These are phyloP conservation scores for Galago senegalensis DNA, from an alignment of 2,797 vertebrate genomes.

Conservation along the genomic window DNA sequence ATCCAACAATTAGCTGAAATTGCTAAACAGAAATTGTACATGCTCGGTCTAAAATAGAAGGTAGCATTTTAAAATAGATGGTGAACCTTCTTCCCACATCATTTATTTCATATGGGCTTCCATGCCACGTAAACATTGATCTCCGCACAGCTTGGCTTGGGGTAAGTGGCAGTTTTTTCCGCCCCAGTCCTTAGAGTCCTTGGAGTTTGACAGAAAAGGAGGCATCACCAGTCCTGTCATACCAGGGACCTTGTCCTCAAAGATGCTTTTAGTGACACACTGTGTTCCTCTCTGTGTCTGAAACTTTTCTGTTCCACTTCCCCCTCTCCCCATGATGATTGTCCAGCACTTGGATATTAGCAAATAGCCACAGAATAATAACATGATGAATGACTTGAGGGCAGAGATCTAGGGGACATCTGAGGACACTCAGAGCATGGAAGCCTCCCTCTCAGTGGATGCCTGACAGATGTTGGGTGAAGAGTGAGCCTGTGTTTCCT, in stretches of 20 bases:
- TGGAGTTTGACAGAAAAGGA: slow-evolving; percentile 81
- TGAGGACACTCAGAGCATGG: not conserved
- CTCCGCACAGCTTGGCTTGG: slow-evolving; percentile 86
- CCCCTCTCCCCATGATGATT: not conserved
- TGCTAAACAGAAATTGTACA: slow-evolving; percentile 92
- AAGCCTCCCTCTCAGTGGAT: not conserved
- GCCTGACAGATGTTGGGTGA: not conserved
- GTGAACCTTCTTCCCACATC: slow-evolving; percentile 88
- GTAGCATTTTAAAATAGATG: slow-evolving; percentile 90
- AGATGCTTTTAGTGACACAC: slow-evolving; percentile 35
- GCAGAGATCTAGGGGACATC: not conserved
- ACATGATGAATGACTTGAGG: not conserved
- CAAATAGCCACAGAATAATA: slow-evolving; percentile 8
- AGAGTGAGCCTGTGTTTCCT: not conserved
- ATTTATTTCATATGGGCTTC: slow-evolving; percentile 89
- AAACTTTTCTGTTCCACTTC: slow-evolving; percentile 14
- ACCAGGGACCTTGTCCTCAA: slow-evolving; percentile 75
- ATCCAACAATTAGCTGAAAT: slow-evolving; percentile 93
- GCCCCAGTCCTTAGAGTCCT: slow-evolving; percentile 77
- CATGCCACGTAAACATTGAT: slow-evolving; percentile 88
- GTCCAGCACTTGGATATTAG: not conserved
- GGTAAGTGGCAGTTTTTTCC: slow-evolving; percentile 85
- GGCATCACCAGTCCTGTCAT: slow-evolving; percentile 74
- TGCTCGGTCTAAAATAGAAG: slow-evolving; percentile 92
- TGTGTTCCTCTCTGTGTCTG: slow-evolving; percentile 56